phyloP scores from a whole-genome alignment of 2,888 invertebrate genomes.

The Dinocampus coccinellae region DNA sequence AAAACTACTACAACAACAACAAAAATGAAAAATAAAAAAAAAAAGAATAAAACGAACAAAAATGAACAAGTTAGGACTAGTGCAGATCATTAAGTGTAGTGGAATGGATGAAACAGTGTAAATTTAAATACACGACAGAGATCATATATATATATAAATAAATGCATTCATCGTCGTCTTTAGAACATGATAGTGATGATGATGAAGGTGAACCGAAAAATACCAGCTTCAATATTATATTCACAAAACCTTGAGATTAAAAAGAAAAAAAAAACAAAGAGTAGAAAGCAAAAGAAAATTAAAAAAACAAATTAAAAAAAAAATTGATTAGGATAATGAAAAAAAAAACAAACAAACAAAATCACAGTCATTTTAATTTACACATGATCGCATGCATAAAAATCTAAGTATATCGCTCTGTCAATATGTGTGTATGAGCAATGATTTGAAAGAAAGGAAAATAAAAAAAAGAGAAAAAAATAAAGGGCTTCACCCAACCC shows the following conservation, averaged over 20 bases:
- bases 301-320: background rate
- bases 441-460: no score
- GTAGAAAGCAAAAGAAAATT: background rate
- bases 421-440: no score
- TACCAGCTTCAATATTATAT: background rate
- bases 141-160: background rate
- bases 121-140: background rate
- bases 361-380: no score
- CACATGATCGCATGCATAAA: no score
- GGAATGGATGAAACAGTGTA: slow-evolving; percentile 10
- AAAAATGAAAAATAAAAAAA: background rate
- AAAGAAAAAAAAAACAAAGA: background rate
- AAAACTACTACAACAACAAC: no score
- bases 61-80: background rate
- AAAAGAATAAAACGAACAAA: background rate
- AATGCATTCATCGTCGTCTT: background rate
- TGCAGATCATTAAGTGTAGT: slow-evolving; percentile 29
- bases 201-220: background rate
- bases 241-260: no score
- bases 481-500: background rate
- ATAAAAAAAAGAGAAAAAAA: no score
- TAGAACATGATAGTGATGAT: background rate
- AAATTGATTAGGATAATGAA: no score
- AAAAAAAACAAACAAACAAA: no score
- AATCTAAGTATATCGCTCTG: no score